phyloP scores from a whole-genome alignment of 2,888 invertebrate species.

The Acronicta leporina region DNA sequence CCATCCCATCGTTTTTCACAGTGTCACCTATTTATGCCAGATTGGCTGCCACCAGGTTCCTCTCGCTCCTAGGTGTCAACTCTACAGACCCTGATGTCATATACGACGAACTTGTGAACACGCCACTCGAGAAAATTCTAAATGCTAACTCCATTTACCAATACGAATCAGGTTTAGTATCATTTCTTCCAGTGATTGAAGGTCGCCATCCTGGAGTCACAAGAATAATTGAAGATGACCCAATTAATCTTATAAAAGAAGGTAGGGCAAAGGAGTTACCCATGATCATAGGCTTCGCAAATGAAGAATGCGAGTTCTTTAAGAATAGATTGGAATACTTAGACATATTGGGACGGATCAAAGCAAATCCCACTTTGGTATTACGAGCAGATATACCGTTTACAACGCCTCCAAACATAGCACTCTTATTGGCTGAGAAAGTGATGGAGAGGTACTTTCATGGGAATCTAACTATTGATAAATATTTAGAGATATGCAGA shows the following conservation, averaged over 20 bases:
- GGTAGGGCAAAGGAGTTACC: conserved; percentile 62
- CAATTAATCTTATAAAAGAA: conserved; percentile 52
- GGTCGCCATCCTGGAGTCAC: conserved; percentile 45
- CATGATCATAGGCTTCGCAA: conserved; percentile 53
- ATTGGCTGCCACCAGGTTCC: conserved; percentile 44
- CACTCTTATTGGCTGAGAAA: conserved; percentile 38
- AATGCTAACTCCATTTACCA: conserved; percentile 52
- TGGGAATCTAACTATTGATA: conserved; percentile 42
- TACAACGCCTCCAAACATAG: conserved; percentile 35
- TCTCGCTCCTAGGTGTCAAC: conserved; percentile 75
- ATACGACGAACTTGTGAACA: conserved; percentile 49
- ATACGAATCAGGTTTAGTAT: conserved; percentile 41
- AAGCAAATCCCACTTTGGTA: conserved; percentile 61
- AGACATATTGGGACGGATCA: conserved; percentile 31
- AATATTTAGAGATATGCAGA: conserved; percentile 37
- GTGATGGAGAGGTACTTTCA: conserved; percentile 51
- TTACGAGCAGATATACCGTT: conserved; percentile 47
- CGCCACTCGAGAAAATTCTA: conserved; percentile 63
- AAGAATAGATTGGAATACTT: conserved; percentile 24
- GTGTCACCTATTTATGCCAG: conserved; percentile 55
- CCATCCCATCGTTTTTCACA: conserved; percentile 49
- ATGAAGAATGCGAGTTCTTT: conserved; percentile 49
- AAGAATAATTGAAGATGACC: conserved; percentile 60
- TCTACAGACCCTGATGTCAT: conserved; percentile 56
- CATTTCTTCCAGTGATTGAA: conserved; percentile 62